Evolutionary conservation across 2,888 invertebrate genomes (phyloP).

Genomic region (Disparrhopalites patrizii): DNA sequence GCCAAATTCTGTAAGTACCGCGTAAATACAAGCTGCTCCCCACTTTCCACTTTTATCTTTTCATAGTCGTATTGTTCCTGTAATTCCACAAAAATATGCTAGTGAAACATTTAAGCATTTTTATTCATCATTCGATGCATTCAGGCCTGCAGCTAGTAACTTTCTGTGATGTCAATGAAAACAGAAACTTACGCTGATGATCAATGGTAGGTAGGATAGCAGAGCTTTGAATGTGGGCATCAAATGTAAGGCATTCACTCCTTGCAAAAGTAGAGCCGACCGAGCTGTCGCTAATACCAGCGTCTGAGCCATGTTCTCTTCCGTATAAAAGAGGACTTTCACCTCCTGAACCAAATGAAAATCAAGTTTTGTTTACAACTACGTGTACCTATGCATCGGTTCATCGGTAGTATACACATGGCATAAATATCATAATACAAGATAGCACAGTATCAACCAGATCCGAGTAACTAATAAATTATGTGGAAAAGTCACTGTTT

Average conservation of each 20-base stretch:
- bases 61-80: conserved; percentile 53
- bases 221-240: conserved; percentile 58
- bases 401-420: too few species aligned
- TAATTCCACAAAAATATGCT: not conserved
- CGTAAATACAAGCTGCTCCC: conserved; percentile 60
- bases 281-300: conserved; percentile 57
- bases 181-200: conserved; percentile 50
- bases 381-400: too few species aligned
- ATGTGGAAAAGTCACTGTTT: too few species aligned
- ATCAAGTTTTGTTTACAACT: not conserved
- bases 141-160: not conserved
- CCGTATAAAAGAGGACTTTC: conserved; percentile 54
- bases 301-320: conserved; percentile 53
- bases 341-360: conserved; percentile 51
- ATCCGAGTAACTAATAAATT: too few species aligned
- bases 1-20: conserved; percentile 59
- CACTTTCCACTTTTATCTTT: conserved; percentile 58
- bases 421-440: too few species aligned
- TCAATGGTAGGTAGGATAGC: conserved; percentile 55
- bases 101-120: not conserved
- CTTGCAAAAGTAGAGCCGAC: conserved; percentile 55
- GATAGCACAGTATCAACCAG: too few species aligned
- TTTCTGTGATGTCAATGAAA: not conserved
- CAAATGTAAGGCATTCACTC: conserved; percentile 56
- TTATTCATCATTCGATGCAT: not conserved